Conservation (phyloP, 2,888 invertebrate species). For the Acleris holmiana region DNA sequence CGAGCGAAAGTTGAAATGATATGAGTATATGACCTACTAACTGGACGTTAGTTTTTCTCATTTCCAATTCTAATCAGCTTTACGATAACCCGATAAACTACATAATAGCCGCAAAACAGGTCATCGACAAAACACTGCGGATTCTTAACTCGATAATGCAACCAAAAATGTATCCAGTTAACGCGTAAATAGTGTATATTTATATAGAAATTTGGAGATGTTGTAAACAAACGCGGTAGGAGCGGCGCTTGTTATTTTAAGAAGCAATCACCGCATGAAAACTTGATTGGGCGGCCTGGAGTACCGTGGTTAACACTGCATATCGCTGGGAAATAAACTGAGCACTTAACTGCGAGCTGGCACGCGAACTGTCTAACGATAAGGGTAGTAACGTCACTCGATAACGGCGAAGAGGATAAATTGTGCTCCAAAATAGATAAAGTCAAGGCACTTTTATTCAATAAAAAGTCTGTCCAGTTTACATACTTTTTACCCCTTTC, state of each 20-base stretch:
- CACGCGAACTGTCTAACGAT: slow-evolving; percentile 29
- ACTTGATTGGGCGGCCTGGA: slow-evolving; percentile 36
- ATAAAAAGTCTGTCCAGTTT: no score
- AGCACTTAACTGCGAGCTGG: slow-evolving; percentile 24
- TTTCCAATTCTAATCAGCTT: slow-evolving; percentile 33
- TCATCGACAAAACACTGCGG: not conserved
- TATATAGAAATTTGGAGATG: slow-evolving; percentile 16
- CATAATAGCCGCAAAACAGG: slow-evolving; percentile 13
- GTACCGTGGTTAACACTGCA: slow-evolving; percentile 28
- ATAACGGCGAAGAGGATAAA: slow-evolving; percentile 9
- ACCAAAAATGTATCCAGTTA: not conserved
- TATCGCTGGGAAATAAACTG: slow-evolving; percentile 29
- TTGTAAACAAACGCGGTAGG: slow-evolving; percentile 27
- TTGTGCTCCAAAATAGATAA: slow-evolving; percentile 9
- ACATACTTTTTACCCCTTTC: no score
- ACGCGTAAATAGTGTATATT: not conserved
- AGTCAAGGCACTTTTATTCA: slow-evolving; percentile 3
- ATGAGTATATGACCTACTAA: slow-evolving; percentile 29
- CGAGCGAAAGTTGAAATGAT: slow-evolving; percentile 31
- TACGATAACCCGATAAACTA: slow-evolving; percentile 18
- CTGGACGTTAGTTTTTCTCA: slow-evolving; percentile 27
- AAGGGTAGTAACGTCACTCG: slow-evolving; percentile 19
- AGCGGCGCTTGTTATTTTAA: slow-evolving; percentile 34
- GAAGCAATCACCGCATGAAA: slow-evolving; percentile 39
- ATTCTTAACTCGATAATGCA: not conserved